Conservation (phyloP, 2,113 vertebrate genomes). For the Acanthochromis polyacanthus region DNA sequence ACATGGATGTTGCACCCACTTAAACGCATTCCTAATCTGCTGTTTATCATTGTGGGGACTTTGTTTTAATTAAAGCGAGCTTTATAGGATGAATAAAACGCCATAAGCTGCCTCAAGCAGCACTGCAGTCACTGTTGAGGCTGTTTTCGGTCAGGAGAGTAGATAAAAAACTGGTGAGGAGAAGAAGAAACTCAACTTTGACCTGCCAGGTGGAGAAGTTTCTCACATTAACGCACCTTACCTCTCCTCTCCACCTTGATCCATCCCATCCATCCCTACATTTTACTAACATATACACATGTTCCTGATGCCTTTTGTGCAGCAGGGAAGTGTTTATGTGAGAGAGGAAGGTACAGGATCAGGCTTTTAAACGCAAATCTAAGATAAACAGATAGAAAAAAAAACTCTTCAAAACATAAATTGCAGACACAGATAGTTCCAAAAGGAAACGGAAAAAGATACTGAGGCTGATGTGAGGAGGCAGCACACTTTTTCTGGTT, state of each 20-base stretch:
- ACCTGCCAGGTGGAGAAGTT: conserved; percentile 61
- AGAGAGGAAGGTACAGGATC: conserved; percentile 12
- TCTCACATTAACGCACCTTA: conserved; percentile 6
- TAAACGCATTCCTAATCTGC: neutral
- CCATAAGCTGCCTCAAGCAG: neutral
- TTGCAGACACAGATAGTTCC: conserved; percentile 25
- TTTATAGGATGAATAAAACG: conserved; percentile 35
- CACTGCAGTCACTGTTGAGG: neutral
- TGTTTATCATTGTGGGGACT: conserved; percentile 28
- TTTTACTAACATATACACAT: conserved; percentile 1
- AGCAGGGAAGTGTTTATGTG: neutral
- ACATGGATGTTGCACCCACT: neutral
- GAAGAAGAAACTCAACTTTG: conserved; percentile 29
- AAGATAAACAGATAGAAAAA: conserved; percentile 17
- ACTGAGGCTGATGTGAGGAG: conserved; percentile 30
- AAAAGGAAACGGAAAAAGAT: conserved; percentile 1
- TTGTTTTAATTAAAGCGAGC: conserved; percentile 46
- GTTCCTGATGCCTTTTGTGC: neutral
- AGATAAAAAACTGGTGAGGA: conserved; percentile 57
- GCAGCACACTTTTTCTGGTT: conserved; percentile 19
- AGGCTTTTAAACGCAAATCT: conserved; percentile 46
- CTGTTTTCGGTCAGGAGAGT: conserved; percentile 27
- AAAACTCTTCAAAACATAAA: conserved; percentile 31
- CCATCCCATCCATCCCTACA: conserved; percentile 9
- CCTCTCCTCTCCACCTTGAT: conserved; percentile 22